Percentiles rank a stretch among this genome's conserved stretches.
Conservation (phyloP, 2,113 vertebrate genomes). For the Himantopus leucocephalus region DNA sequence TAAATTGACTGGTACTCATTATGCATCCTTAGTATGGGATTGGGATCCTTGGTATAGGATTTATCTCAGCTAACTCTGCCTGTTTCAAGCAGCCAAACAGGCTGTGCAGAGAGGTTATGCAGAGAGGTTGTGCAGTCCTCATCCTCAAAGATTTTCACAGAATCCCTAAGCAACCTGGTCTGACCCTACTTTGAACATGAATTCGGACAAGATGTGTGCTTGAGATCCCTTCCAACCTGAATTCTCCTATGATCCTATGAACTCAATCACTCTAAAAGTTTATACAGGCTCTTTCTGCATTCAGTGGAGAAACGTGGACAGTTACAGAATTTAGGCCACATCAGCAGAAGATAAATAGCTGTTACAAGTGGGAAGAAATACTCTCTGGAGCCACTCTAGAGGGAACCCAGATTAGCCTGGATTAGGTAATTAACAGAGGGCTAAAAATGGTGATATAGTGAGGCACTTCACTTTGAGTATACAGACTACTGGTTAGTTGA, state of each 20-base stretch:
- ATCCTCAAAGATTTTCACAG: neutral
- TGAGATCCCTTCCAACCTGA: neutral
- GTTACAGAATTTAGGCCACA: neutral
- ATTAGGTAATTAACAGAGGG: neutral
- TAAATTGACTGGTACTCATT: neutral
- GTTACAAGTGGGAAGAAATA: neutral
- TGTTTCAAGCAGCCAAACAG: neutral
- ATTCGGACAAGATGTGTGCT: neutral
- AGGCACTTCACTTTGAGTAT: neutral
- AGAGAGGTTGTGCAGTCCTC: neutral
- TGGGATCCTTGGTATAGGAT: neutral
- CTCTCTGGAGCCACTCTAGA: neutral
- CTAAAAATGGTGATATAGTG: rapidly evolving
- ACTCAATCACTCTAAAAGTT: neutral
- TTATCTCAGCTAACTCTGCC: neutral
- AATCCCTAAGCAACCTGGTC: neutral
- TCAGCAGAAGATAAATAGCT: neutral
- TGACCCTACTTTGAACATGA: neutral
- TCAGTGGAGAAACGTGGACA: neutral
- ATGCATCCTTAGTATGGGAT: neutral
- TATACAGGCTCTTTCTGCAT: neutral
- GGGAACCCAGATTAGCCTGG: neutral
- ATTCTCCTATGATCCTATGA: neutral
- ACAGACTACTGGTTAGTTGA: neutral
- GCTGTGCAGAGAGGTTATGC: neutral